Evolutionary conservation across 2,888 invertebrate genomes (phyloP), one percentile per base, ranked within the genome.

Genomic region (Drosophila algonquin): DNA sequence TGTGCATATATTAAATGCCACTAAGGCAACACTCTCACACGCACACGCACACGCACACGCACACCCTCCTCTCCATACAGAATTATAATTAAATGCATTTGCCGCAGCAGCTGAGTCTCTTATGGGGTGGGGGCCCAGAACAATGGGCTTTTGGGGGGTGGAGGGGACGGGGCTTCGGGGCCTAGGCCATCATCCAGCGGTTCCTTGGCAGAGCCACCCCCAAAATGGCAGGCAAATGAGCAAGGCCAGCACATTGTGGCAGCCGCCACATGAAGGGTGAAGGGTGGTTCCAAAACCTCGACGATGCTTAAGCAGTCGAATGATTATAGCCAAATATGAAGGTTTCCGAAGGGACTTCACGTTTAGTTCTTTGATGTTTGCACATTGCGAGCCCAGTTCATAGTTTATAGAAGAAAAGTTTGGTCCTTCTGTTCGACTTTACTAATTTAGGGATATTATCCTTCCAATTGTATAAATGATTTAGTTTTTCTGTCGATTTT

Each of bases 1-100:
- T 71, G 73, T 73, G 83, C 81, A 85, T 87, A 87, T 85, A 77
- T 77, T 77, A 77, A 73, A 61, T 76, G 73, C 76, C 61, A 46
- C 59, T 69, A 59, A 52, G 40, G 74, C 68, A 61, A 55, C 63
- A 63, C 55, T 46, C 47, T 35, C 60, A 27, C 35, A 24, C 61
- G 47, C 47, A 72, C 53, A 54, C 35, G 44, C 21, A 62, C 45
- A 54, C 24, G 6, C 7, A 27, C 27, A 27, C 27, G 27, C 27
- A 27, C 7, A 27, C 7, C 7, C 21, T 0, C 4, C 14, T 5
- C 40, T 40, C 40, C 7, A 12, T 30, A 50, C 65, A 60, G 57
- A 61, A 67, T 73, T 73, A 73, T 73, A 73, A 82, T 82, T 86
- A 79, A 86, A 81, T 85, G 85, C 80, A 63, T 57, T 69, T 71